Evolutionary conservation across 2,113 vertebrate genomes (phyloP).

Genomic region (Pedetes capensis): DNA sequence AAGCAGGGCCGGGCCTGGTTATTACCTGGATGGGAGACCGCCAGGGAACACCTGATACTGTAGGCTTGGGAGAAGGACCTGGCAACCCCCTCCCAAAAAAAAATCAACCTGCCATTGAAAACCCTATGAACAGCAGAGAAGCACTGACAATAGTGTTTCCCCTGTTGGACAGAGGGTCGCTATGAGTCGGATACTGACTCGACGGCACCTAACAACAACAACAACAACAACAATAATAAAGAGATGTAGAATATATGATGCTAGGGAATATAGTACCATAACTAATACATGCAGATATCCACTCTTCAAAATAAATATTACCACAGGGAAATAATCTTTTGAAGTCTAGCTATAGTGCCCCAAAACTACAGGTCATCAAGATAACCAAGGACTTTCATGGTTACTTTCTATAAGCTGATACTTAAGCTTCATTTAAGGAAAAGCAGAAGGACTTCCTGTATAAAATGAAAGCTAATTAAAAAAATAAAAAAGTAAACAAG

Average conservation of each 20-base stretch:
- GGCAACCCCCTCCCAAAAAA: too few species aligned
- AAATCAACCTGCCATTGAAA: too few species aligned
- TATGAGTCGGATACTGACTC: too few species aligned
- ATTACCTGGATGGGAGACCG: too few species aligned
- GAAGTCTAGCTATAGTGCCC: neutral
- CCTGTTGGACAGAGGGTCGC: too few species aligned
- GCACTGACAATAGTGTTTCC: too few species aligned
- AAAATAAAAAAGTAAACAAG: constrained; percentile 8
- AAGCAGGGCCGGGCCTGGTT: too few species aligned
- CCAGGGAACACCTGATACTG: too few species aligned
- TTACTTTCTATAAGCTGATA: neutral
- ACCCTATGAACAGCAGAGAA: too few species aligned
- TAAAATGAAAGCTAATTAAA: constrained; percentile 27
- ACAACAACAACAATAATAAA: neutral
- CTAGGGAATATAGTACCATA: neutral
- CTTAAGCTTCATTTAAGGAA: neutral
- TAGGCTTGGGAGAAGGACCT: too few species aligned
- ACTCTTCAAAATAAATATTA: neutral
- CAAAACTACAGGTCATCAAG: neutral
- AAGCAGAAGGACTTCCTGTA: neutral
- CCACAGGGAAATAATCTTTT: neutral
- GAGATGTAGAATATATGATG: neutral
- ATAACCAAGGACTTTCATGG: neutral
- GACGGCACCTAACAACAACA: too few species aligned
- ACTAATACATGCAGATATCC: neutral